A percentile compares a stretch with the other conserved stretches of the same genome.
Conservation (phyloP, 2,113 vertebrate genomes). For the Atherinomorus stipes region DNA sequence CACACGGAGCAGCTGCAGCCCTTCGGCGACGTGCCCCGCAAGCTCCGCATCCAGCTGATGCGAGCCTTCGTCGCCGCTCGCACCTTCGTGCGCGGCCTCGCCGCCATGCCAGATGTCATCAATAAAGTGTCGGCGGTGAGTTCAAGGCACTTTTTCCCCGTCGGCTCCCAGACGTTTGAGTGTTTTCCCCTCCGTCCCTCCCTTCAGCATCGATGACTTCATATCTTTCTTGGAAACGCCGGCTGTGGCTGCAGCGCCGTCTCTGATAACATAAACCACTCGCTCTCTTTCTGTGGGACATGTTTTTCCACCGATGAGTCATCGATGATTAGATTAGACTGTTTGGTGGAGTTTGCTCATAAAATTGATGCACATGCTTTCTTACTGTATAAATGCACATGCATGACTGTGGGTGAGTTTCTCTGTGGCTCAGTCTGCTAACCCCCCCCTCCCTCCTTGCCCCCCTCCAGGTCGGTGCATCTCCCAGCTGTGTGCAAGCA, state of each 20-base stretch:
- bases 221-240: conserved; percentile 27
- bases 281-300: conserved; percentile 32
- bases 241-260: conserved; percentile 23
- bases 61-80: conserved; percentile 93
- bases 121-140: conserved; percentile 89
- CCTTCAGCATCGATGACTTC: conserved; percentile 21
- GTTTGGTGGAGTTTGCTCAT: conserved; percentile 33
- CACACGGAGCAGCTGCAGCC: conserved; percentile 96
- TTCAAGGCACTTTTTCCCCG: background rate
- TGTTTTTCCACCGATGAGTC: conserved; percentile 59
- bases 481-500: conserved; percentile 88
- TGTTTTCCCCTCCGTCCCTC: conserved; percentile 2
- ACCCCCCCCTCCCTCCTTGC: conserved; percentile 3
- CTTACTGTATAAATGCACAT: conserved; percentile 34
- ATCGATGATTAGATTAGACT: conserved; percentile 57
- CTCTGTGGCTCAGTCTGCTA: conserved; percentile 21
- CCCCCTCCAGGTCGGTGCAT: conserved; percentile 88
- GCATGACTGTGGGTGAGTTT: conserved; percentile 20
- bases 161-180: background rate
- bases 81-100: conserved; percentile 91
- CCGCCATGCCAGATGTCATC: conserved; percentile 89
- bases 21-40: conserved; percentile 95
- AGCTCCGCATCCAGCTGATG: conserved; percentile 92
- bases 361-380: conserved; percentile 30
- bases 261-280: conserved; percentile 57